Percentiles rank a stretch among this genome's conserved stretches.
phyloP scores from a whole-genome alignment of 2,888 invertebrate genomes.

The Blastobasis lacticolella region DNA sequence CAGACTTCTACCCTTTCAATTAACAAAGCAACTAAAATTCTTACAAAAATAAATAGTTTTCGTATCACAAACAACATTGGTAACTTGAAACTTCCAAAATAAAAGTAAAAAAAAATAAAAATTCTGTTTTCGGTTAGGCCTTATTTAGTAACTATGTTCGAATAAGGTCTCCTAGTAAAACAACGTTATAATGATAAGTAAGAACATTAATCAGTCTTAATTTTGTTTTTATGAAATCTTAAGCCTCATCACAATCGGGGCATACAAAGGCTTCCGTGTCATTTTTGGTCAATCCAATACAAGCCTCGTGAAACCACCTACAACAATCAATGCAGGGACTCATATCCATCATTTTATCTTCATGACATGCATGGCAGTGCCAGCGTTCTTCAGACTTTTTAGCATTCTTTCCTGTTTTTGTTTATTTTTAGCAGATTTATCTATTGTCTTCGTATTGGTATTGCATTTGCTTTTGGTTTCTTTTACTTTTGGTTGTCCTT shows the following conservation, averaged over 20 bases:
- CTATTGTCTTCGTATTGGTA: not conserved
- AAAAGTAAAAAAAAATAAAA: too few species aligned
- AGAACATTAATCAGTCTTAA: not conserved
- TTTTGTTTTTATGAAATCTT: not conserved
- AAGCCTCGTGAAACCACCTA: constrained; percentile 4
- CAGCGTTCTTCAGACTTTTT: constrained; percentile 1
- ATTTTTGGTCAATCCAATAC: constrained; percentile 3
- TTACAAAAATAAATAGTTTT: too few species aligned
- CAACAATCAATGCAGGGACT: constrained; percentile 2
- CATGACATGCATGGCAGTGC: constrained; percentile 2
- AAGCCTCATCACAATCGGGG: constrained; percentile 2
- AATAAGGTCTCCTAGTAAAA: too few species aligned
- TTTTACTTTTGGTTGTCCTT: not conserved
- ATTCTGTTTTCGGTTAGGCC: too few species aligned
- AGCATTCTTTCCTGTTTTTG: not conserved
- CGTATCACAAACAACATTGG: too few species aligned
- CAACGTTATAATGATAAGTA: not conserved
- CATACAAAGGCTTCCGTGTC: constrained; percentile 2
- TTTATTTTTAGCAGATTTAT: not conserved
- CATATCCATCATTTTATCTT: constrained; percentile 2
- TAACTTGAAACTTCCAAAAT: too few species aligned
- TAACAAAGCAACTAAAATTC: too few species aligned
- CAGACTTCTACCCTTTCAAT: too few species aligned
- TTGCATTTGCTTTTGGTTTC: not conserved
- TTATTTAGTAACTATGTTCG: too few species aligned